Conservation (phyloP, 2,888 invertebrate species). For the Trachelus troglodyta region DNA sequence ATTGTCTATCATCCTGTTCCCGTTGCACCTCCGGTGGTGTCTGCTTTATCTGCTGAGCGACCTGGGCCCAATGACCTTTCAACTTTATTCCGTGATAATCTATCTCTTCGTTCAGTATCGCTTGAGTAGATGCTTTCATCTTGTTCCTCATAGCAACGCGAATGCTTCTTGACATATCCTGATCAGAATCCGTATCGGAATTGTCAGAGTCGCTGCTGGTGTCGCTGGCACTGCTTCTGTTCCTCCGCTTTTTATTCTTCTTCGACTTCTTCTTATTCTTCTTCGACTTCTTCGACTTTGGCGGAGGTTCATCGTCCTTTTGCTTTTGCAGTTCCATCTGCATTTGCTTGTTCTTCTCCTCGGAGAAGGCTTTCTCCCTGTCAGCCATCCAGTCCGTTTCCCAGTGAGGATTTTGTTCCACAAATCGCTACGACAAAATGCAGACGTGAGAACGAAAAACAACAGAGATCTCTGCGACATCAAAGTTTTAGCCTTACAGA, state of each 20-base stretch:
- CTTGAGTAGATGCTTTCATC: conserved; percentile 67
- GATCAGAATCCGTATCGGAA: conserved; percentile 65
- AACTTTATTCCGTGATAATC: conserved; percentile 60
- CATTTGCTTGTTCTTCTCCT: conserved; percentile 63
- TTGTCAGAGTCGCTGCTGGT: conserved; percentile 64
- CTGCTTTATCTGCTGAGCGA: conserved; percentile 46
- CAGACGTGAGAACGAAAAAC: not conserved
- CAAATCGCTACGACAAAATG: conserved; percentile 73
- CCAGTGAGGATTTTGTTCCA: conserved; percentile 88
- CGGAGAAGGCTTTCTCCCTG: conserved; percentile 75
- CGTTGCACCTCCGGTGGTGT: conserved; percentile 45
- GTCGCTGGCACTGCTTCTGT: conserved; percentile 63
- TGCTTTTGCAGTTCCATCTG: conserved; percentile 67
- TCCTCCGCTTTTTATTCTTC: conserved; percentile 68
- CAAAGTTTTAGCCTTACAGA: conserved; percentile 71
- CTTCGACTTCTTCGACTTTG: conserved; percentile 71
- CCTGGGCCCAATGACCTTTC: conserved; percentile 67
- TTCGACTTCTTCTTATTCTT: conserved; percentile 70
- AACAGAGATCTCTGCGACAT: not conserved
- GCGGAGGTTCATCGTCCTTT: conserved; percentile 70
- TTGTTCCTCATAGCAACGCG: conserved; percentile 76
- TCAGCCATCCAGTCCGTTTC: conserved; percentile 89
- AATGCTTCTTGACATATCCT: conserved; percentile 72
- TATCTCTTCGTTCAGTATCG: conserved; percentile 66
- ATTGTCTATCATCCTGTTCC: conserved; percentile 66